phyloP scores from a whole-genome alignment of 2,888 invertebrate genomes.

The Agrenia bidenticulata region DNA sequence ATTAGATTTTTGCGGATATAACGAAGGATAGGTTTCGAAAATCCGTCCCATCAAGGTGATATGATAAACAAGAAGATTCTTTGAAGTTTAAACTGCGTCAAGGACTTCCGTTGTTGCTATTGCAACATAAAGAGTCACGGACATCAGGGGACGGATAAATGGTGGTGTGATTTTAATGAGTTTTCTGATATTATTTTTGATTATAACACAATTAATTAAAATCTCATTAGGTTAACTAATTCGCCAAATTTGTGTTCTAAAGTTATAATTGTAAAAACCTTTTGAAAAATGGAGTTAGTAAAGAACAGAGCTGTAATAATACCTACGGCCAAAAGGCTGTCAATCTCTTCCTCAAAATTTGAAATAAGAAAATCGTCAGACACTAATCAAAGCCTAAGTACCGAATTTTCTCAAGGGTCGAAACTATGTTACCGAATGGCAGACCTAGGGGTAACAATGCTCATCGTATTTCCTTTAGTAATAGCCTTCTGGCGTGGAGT shows the following conservation, averaged over 20 bases:
- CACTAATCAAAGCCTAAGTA: neutral
- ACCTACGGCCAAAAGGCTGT: conserved; percentile 13
- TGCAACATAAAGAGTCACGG: too few species aligned
- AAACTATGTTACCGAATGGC: conserved; percentile 33
- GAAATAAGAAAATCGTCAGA: conserved; percentile 18
- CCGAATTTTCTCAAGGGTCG: conserved; percentile 5
- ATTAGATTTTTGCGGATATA: too few species aligned
- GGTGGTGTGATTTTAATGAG: neutral
- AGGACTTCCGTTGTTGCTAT: too few species aligned
- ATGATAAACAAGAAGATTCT: too few species aligned
- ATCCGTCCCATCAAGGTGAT: too few species aligned
- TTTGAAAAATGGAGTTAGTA: conserved; percentile 30
- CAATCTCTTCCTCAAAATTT: conserved; percentile 12
- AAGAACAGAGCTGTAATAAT: conserved; percentile 18
- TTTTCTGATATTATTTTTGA: neutral
- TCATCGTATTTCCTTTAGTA: conserved; percentile 40
- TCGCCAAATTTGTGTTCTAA: too few species aligned
- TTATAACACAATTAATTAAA: too few species aligned
- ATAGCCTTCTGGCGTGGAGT: conserved; percentile 50
- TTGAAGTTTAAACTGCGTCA: too few species aligned
- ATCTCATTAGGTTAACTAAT: too few species aligned
- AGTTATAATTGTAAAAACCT: too few species aligned
- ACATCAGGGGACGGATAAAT: neutral
- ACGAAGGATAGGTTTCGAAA: too few species aligned
- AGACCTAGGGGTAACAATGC: conserved; percentile 28